Evolutionary conservation across 1,140 invertebrate species (phyloP).

Genomic region (Drosophila kikkawai): DNA sequence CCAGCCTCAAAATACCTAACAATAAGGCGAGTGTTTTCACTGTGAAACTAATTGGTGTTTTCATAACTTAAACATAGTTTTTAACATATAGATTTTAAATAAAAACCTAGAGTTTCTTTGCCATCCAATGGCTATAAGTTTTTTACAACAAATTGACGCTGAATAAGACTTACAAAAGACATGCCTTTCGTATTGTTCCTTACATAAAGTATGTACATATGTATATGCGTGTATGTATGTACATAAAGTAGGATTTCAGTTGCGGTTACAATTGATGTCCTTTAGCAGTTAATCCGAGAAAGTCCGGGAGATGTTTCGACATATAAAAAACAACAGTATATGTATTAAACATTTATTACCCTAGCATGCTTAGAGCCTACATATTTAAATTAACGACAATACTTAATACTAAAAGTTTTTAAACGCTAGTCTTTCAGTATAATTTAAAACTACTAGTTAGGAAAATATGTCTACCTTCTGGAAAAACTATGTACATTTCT

Average conservation of each 20-base stretch:
- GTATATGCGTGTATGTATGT: background rate
- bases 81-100: no score
- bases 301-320: background rate
- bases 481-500: no score
- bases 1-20: conserved; percentile 13
- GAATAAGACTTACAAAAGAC: background rate
- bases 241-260: background rate
- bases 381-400: background rate
- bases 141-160: background rate
- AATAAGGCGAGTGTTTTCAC: background rate
- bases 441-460: no score
- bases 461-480: no score
- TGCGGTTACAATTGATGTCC: conserved; percentile 10
- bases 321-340: background rate
- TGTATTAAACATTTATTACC: conserved; percentile 3
- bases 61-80: background rate
- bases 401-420: background rate
- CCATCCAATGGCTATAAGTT: background rate
- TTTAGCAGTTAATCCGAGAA: conserved; percentile 13
- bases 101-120: no score
- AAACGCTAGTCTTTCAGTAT: no score
- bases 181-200: background rate
- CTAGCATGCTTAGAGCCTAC: background rate
- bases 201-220: background rate
- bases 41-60: background rate